Conservation (phyloP, 1,140 invertebrate species). For the Halotydeus destructor region DNA sequence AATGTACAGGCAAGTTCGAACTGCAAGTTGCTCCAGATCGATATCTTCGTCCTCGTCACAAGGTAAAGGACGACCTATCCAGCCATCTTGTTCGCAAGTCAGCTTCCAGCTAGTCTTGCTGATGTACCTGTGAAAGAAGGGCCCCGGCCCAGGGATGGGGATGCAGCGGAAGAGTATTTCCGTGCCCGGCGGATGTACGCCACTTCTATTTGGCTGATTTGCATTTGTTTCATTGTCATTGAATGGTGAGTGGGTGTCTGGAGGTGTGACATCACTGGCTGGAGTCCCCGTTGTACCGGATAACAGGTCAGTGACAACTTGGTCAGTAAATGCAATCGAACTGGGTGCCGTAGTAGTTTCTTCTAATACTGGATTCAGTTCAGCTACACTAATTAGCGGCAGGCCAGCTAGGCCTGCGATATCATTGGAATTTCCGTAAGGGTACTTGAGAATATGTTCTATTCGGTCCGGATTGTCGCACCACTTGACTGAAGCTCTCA, state of each 20-base stretch:
- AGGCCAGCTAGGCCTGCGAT: too few species aligned
- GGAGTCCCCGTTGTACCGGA: neutral
- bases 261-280: neutral
- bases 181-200: constrained; percentile 38
- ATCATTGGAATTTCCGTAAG: neutral
- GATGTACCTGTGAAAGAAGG: constrained; percentile 53
- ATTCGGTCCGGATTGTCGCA: neutral
- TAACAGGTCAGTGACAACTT: neutral
- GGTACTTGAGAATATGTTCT: neutral
- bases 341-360: too few species aligned
- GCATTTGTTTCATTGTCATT: constrained; percentile 1
- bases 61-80: constrained; percentile 49
- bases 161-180: constrained; percentile 60
- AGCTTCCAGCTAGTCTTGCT: constrained; percentile 59
- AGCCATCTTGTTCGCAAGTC: constrained; percentile 54
- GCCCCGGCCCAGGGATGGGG: constrained; percentile 27
- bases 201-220: neutral
- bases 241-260: neutral
- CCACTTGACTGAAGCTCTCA: too few species aligned
- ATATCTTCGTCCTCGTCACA: constrained; percentile 30
- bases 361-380: too few species aligned
- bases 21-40: constrained; percentile 20
- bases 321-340: too few species aligned
- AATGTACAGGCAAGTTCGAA: constrained; percentile 44
- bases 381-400: neutral